Percentiles rank a stretch among this genome's conserved stretches.
Conservation (phyloP, 2,888 invertebrate species). For the Temnothorax unifasciatus region DNA sequence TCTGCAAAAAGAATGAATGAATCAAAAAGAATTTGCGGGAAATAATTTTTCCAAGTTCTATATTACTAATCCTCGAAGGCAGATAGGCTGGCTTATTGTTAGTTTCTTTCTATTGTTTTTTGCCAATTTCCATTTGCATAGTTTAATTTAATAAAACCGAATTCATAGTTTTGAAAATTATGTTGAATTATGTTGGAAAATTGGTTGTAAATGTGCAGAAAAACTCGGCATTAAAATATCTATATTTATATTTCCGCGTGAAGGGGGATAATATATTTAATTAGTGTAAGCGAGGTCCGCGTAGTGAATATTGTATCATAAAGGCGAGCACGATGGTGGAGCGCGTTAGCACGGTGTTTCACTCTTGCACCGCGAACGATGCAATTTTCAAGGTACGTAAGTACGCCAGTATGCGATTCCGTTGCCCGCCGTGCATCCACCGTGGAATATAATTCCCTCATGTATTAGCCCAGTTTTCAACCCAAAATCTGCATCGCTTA, state of each 20-base stretch:
- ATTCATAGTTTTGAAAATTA: not conserved
- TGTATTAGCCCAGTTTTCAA: conserved; percentile 38
- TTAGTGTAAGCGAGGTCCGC: conserved; percentile 36
- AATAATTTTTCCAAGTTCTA: not conserved
- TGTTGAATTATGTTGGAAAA: not conserved
- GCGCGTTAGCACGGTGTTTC: conserved; percentile 50
- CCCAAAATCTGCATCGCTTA: conserved; percentile 40
- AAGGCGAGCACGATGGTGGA: conserved; percentile 5
- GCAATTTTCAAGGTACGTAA: conserved; percentile 57
- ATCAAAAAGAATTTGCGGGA: not conserved
- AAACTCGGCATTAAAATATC: conserved; percentile 29
- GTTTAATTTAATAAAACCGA: not conserved
- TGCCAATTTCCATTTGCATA: not conserved
- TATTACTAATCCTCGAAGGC: not conserved
- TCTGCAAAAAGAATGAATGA: not conserved
- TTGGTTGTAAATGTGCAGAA: not conserved
- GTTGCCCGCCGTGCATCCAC: conserved; percentile 31
- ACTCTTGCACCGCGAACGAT: conserved; percentile 47
- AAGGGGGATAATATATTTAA: conserved; percentile 41
- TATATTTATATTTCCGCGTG: conserved; percentile 2
- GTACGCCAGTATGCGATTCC: conserved; percentile 38
- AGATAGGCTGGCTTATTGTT: not conserved
- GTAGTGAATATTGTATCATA: conserved; percentile 48
- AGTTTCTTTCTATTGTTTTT: not conserved
- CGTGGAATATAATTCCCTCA: conserved; percentile 40